Conservation (phyloP, 2,113 vertebrate genomes). For the Stegastes partitus region DNA sequence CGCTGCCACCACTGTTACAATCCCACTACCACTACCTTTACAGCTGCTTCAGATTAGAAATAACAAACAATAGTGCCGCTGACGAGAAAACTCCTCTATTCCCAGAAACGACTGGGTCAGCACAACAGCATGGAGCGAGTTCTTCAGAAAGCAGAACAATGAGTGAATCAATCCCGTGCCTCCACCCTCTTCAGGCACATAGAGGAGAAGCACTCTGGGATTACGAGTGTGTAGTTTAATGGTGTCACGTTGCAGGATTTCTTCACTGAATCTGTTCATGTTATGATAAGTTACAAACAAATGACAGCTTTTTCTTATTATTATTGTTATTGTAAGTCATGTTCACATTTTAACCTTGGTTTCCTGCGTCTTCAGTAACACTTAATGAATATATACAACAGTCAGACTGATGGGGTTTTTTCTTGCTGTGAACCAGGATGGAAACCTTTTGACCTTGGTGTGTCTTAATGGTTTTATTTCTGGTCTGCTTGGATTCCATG, state of each 20-base stretch:
- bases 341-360: not conserved
- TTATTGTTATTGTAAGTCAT: too few species aligned
- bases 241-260: not conserved
- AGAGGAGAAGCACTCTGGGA: slow-evolving; percentile 2
- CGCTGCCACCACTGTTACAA: not conserved
- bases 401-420: not conserved
- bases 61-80: not conserved
- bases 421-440: not conserved
- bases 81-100: not conserved
- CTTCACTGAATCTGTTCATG: not conserved
- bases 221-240: slow-evolving; percentile 4
- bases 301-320: too few species aligned
- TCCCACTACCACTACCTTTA: not conserved
- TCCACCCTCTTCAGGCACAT: slow-evolving; percentile 16
- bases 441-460: not conserved
- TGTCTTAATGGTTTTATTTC: not conserved
- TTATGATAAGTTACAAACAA: not conserved
- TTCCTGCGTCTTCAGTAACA: not conserved
- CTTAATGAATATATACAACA: not conserved
- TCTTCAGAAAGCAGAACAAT: slow-evolving; percentile 10
- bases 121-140: not conserved
- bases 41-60: not conserved
- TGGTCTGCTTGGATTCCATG: too few species aligned
- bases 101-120: not conserved
- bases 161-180: not conserved